Evolutionary conservation across 30 jellyfish, hydroid and myxozoan genomes (phyloP).

Genomic region (Rhopilema esculentum): DNA sequence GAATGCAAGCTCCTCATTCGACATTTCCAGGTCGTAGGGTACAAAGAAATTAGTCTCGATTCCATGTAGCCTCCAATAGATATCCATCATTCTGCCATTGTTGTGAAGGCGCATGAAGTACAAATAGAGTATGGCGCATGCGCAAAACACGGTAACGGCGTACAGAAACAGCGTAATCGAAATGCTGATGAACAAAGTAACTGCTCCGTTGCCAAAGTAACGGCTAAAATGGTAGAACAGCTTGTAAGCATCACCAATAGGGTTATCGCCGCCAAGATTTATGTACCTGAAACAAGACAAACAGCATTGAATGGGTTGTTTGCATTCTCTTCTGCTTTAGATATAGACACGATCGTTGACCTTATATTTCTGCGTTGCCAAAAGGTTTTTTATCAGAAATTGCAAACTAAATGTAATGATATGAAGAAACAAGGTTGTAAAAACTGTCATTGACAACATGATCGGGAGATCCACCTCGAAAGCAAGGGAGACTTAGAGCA

Average conservation of each 20-base stretch:
- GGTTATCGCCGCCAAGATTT: slow-evolving; percentile 76
- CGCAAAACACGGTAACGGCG: slow-evolving; percentile 75
- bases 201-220: slow-evolving; percentile 87
- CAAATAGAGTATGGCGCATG: slow-evolving; percentile 76
- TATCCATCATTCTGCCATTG: slow-evolving; percentile 95
- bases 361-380: background rate
- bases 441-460: too few species aligned
- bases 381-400: too few species aligned
- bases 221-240: slow-evolving; percentile 94
- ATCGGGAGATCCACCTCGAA: too few species aligned
- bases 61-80: slow-evolving; percentile 95
- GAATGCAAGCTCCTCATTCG: slow-evolving; percentile 87
- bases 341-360: background rate
- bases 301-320: background rate
- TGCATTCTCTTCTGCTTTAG: too few species aligned
- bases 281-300: slow-evolving; percentile 51
- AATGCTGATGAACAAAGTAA: slow-evolving; percentile 77
- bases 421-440: too few species aligned
- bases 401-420: too few species aligned
- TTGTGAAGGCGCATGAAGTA: slow-evolving; percentile 92
- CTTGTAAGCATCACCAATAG: slow-evolving; percentile 96
- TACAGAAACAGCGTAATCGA: slow-evolving; percentile 85
- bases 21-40: slow-evolving; percentile 90
- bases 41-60: slow-evolving; percentile 74
- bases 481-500: too few species aligned